Conservation (phyloP, 64 coral and sea anemone species). For the Exaiptasia diaphana region DNA sequence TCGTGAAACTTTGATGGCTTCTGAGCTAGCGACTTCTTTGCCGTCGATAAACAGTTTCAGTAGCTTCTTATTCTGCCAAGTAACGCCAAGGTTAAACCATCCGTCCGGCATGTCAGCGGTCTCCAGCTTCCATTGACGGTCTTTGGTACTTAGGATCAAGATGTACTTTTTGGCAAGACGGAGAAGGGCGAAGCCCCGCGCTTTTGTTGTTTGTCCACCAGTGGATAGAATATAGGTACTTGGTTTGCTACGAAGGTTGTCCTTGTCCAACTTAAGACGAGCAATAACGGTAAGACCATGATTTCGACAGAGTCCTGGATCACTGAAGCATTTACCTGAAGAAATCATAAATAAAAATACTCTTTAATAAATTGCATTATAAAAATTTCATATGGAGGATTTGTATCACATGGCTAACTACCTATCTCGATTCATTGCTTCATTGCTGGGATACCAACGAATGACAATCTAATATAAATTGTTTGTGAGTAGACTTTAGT, state of each 20-base stretch:
- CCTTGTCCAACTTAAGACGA: slow-evolving; percentile 62
- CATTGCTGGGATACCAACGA: too few relatives aligned
- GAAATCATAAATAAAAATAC: background rate
- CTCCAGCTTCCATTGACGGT: slow-evolving; percentile 42
- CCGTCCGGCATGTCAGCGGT: slow-evolving; percentile 19
- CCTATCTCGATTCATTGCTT: too few relatives aligned
- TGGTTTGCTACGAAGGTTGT: slow-evolving; percentile 9
- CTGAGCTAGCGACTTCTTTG: background rate
- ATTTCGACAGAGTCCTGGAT: slow-evolving; percentile 56
- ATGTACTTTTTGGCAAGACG: slow-evolving; percentile 70
- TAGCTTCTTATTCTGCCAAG: slow-evolving; percentile 39
- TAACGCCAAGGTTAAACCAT: slow-evolving; percentile 47
- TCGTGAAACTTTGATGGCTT: slow-evolving; percentile 13
- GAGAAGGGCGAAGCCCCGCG: slow-evolving; percentile 79
- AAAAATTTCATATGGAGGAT: background rate
- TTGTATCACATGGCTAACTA: too few relatives aligned
- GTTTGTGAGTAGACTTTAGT: too few relatives aligned
- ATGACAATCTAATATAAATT: too few relatives aligned
- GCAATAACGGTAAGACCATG: slow-evolving; percentile 60
- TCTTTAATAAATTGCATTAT: background rate
- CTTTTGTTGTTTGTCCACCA: slow-evolving; percentile 82
- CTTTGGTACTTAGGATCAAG: slow-evolving; percentile 73
- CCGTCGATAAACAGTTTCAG: slow-evolving; percentile 54
- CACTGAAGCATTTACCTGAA: slow-evolving; percentile 85
- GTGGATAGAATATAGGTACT: slow-evolving; percentile 78